A percentile compares a stretch with the other conserved stretches of the same genome.
Evolutionary conservation across 2,113 vertebrate genomes (phyloP).

Genomic region (Phainopepla nitens): DNA sequence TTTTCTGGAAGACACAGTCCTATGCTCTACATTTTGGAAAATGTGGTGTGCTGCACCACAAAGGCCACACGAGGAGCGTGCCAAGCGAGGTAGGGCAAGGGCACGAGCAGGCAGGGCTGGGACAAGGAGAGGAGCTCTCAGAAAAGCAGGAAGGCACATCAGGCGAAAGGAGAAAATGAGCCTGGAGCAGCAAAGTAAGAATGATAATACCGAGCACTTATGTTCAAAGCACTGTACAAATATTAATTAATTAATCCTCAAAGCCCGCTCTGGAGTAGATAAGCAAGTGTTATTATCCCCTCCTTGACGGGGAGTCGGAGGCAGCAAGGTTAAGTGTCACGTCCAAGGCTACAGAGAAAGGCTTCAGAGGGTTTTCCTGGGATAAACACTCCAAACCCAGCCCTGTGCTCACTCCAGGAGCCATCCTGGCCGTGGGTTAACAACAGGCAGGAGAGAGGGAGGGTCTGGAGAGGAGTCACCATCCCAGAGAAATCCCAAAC

Average conservation of each 20-base stretch:
- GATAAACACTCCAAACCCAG: not conserved
- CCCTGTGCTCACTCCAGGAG: not conserved
- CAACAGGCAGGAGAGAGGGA: not conserved
- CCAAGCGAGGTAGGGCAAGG: not conserved
- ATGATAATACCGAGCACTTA: slow-evolving; percentile 59
- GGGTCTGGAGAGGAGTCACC: not conserved
- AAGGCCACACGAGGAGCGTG: accelerated
- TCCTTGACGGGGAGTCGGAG: slow-evolving; percentile 27
- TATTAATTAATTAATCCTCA: slow-evolving; percentile 71
- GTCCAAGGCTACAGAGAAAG: not conserved
- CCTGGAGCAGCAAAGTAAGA: slow-evolving; percentile 43
- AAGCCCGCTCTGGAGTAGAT: slow-evolving; percentile 59
- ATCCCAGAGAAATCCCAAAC: not conserved
- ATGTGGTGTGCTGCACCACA: not conserved
- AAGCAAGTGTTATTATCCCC: slow-evolving; percentile 66
- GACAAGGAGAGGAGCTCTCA: not conserved
- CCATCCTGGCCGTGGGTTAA: not conserved
- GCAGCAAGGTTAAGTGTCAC: slow-evolving; percentile 51
- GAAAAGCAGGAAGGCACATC: not conserved
- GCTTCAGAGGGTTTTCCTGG: not conserved
- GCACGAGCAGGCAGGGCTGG: not conserved
- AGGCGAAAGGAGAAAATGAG: slow-evolving; percentile 50
- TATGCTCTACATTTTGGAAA: too few species aligned
- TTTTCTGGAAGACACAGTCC: too few species aligned
- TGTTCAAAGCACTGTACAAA: slow-evolving; percentile 69